phyloP scores from a whole-genome alignment of 1,140 invertebrate genomes.

The Sogatella furcifera region DNA sequence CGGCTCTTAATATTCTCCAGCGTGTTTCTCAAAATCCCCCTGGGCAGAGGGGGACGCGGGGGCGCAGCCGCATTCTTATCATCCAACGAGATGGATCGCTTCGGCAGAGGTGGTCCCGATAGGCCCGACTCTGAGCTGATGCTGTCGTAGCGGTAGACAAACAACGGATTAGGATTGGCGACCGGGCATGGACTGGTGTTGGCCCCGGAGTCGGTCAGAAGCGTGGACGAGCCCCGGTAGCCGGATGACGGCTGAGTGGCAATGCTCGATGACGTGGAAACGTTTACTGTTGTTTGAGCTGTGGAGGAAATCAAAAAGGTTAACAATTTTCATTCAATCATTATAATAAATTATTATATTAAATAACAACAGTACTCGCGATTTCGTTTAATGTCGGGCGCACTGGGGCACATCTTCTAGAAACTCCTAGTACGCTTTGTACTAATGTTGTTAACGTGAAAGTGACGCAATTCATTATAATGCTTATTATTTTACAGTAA shows the following conservation, averaged over 20 bases:
- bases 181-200: conserved; percentile 45
- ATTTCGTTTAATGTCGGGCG: no score
- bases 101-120: conserved; percentile 41
- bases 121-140: conserved; percentile 18
- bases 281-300: conserved; percentile 15
- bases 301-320: not conserved
- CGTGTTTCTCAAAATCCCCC: conserved; percentile 53
- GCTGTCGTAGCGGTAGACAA: conserved; percentile 70
- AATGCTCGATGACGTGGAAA: conserved; percentile 55
- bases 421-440: no score
- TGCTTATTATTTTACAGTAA: no score
- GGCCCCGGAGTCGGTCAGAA: conserved; percentile 60
- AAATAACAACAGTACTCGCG: no score
- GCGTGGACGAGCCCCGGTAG: conserved; percentile 72
- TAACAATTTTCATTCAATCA: no score
- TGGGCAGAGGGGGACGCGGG: conserved; percentile 55
- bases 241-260: conserved; percentile 70
- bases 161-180: conserved; percentile 45
- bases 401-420: no score
- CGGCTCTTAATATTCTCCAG: conserved; percentile 36
- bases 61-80: conserved; percentile 43
- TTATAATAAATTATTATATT: no score
- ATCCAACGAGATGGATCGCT: conserved; percentile 49
- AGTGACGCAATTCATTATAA: no score
- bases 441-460: no score